A percentile compares a stretch with the other conserved stretches of the same genome.
phyloP scores from a whole-genome alignment of 64 coral and sea anemone genomes.

The Actinia tenebrosa region DNA sequence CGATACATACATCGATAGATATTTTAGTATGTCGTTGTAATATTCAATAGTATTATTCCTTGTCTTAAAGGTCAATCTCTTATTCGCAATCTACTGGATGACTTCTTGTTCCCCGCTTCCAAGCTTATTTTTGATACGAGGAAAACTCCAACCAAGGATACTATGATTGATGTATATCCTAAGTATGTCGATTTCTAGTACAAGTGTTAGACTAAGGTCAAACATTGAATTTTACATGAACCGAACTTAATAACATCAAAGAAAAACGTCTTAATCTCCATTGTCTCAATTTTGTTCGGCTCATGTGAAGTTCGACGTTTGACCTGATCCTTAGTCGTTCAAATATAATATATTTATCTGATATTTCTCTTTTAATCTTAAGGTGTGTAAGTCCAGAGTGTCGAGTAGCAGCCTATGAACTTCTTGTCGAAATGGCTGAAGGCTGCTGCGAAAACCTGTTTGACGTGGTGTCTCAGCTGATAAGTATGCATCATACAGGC shows the following conservation, averaged over 20 bases:
- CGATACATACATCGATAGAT: no score
- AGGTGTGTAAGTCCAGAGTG: slow-evolving; percentile 72
- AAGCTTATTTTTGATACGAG: slow-evolving; percentile 84
- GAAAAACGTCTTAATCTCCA: no score
- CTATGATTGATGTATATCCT: slow-evolving; percentile 79
- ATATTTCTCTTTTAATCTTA: background rate
- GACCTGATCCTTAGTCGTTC: no score
- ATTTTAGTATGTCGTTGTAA: background rate
- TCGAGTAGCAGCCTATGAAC: slow-evolving; percentile 87
- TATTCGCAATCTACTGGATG: slow-evolving; percentile 72
- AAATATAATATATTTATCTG: no score
- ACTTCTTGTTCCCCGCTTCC: slow-evolving; percentile 90
- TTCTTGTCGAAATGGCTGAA: slow-evolving; percentile 75
- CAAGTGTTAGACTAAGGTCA: no score
- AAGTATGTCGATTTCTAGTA: slow-evolving; percentile 45
- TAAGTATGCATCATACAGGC: slow-evolving; percentile 87
- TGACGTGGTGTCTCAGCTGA: slow-evolving; percentile 77
- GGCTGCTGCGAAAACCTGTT: slow-evolving; percentile 87
- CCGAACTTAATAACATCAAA: no score
- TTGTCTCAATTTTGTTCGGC: no score
- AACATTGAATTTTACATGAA: no score
- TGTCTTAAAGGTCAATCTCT: slow-evolving; percentile 47
- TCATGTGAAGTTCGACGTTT: no score
- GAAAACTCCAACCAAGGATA: slow-evolving; percentile 62
- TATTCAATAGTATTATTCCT: background rate